phyloP scores from a whole-genome alignment of 2,113 vertebrate species.

The Oncorhynchus keta region DNA sequence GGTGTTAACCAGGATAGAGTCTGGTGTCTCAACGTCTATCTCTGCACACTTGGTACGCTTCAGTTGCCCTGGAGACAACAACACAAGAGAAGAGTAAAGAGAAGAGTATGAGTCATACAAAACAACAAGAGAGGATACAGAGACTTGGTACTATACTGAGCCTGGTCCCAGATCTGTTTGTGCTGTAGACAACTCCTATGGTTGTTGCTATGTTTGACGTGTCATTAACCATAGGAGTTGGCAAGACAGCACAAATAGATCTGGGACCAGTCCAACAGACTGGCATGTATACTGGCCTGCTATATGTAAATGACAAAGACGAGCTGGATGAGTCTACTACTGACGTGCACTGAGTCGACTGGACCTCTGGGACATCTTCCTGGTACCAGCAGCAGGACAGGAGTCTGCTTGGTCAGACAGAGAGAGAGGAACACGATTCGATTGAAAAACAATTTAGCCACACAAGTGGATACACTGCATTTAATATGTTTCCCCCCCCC shows the following conservation, averaged over 20 bases:
- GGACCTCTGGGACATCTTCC: constrained; percentile 87
- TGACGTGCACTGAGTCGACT: constrained; percentile 89
- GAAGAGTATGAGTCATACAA: background rate
- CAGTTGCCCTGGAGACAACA: constrained; percentile 81
- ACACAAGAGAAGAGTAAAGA: background rate
- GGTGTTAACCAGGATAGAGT: constrained; percentile 98
- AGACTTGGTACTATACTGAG: too few relatives aligned
- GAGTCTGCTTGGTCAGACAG: constrained; percentile 75
- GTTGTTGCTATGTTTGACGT: too few relatives aligned
- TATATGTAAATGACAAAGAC: background rate
- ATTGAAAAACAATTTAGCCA: too few relatives aligned
- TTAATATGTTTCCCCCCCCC: too few relatives aligned
- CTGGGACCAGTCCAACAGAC: background rate
- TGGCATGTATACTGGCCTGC: background rate
- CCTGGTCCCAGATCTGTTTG: too few relatives aligned
- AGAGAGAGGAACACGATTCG: constrained; percentile 58
- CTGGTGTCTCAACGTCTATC: constrained; percentile 96
- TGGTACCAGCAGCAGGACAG: constrained; percentile 76
- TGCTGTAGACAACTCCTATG: too few relatives aligned
- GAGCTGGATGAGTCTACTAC: constrained; percentile 29
- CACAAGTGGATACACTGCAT: too few relatives aligned
- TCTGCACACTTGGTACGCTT: constrained; percentile 86
- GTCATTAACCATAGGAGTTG: too few relatives aligned
- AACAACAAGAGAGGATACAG: too few relatives aligned
- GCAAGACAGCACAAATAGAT: background rate